phyloP scores from a whole-genome alignment of 2,113 vertebrate genomes.

The Nesoenas mayeri region DNA sequence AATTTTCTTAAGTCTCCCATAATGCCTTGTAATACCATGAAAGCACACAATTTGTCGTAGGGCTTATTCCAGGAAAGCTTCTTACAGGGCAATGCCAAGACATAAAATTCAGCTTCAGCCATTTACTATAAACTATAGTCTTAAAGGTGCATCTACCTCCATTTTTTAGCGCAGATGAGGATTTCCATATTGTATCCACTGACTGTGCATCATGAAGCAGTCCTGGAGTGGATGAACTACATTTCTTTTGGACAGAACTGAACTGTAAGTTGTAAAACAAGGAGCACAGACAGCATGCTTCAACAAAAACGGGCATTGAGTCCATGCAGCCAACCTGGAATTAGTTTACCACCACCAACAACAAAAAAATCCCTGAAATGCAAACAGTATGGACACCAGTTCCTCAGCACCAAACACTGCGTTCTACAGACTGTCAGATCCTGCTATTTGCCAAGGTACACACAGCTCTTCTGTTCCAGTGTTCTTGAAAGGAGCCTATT shows the following conservation, averaged over 20 bases:
- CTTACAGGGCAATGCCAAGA: not conserved
- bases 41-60: not conserved
- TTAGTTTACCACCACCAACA: not conserved
- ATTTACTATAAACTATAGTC: not conserved
- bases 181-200: not conserved
- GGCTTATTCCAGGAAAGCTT: not conserved
- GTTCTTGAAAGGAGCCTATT: not conserved
- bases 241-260: not conserved
- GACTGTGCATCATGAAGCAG: not conserved
- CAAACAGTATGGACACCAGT: not conserved
- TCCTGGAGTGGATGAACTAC: not conserved
- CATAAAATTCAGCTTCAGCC: not conserved
- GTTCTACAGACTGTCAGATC: not conserved
- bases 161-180: not conserved
- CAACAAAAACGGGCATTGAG: not conserved
- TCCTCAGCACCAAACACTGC: not conserved
- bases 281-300: not conserved
- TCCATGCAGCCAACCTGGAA: not conserved
- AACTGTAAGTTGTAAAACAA: not conserved
- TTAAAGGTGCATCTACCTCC: not conserved
- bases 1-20: not conserved
- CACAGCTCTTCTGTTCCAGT: not conserved
- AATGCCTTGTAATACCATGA: not conserved
- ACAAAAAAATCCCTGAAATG: not conserved
- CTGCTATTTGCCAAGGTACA: not conserved